These are phyloP conservation scores for Cephalopholis sonnerati DNA, from an alignment of 2,113 vertebrate genomes.

Conservation along the genomic window DNA sequence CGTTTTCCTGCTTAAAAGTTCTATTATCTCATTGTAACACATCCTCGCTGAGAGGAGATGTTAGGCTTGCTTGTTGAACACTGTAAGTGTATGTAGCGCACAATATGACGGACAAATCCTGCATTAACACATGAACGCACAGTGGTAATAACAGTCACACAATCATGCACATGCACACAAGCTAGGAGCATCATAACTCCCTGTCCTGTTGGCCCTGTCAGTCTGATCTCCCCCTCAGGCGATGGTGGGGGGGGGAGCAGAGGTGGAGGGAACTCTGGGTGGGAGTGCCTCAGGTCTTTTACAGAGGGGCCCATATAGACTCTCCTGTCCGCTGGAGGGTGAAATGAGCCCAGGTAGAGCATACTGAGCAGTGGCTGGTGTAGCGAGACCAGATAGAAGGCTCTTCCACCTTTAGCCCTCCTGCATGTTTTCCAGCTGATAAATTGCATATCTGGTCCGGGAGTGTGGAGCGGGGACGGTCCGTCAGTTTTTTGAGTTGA, in stretches of 20 bases:
- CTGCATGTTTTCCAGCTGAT: conserved; percentile 81
- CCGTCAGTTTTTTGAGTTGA: conserved; percentile 62
- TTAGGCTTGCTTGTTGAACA: conserved; percentile 47
- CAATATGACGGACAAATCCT: conserved; percentile 56
- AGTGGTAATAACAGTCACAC: conserved; percentile 47
- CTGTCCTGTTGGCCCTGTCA: conserved; percentile 77
- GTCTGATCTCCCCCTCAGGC: conserved; percentile 67
- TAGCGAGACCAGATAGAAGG: conserved; percentile 74
- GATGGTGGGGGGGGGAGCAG: conserved; percentile 42
- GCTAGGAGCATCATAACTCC: conserved; percentile 70
- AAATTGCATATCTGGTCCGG: conserved; percentile 77
- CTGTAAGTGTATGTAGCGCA: conserved; percentile 26
- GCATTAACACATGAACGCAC: conserved; percentile 48
- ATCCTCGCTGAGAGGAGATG: conserved; percentile 50
- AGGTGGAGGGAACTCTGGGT: conserved; percentile 72
- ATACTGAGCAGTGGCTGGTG: conserved; percentile 76
- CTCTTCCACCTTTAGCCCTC: conserved; percentile 77
- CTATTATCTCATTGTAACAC: conserved; percentile 65
- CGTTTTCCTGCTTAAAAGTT: conserved; percentile 68
- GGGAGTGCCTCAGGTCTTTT: conserved; percentile 75
- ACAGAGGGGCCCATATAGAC: conserved; percentile 70
- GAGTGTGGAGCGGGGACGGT: conserved; percentile 59
- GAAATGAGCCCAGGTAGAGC: conserved; percentile 84
- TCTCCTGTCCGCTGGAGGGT: conserved; percentile 83
- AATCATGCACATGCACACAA: conserved; percentile 51